Evolutionary conservation across 2,113 vertebrate species (phyloP).

Genomic region (Drymodes brunneopygia): DNA sequence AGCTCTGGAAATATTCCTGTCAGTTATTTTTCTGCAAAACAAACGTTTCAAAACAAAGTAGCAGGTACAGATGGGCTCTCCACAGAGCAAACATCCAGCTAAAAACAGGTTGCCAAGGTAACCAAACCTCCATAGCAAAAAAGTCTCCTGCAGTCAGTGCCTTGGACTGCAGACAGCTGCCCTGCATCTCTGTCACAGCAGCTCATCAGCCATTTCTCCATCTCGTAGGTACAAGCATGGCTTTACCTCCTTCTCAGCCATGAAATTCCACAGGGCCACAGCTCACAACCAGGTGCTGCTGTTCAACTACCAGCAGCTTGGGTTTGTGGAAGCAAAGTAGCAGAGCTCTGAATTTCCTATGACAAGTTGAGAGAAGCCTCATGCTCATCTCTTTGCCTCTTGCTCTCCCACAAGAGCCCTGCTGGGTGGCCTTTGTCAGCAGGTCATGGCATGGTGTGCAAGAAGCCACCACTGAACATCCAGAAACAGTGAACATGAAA

Average conservation of each 20-base stretch:
- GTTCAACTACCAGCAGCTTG: background rate
- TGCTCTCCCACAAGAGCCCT: background rate
- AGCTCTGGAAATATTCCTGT: background rate
- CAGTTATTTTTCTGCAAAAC: background rate
- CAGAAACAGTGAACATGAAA: background rate
- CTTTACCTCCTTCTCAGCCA: background rate
- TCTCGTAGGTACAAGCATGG: background rate
- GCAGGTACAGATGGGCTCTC: conserved; percentile 45
- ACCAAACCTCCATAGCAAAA: conserved; percentile 41
- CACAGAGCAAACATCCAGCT: conserved; percentile 9
- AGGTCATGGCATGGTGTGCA: accelerated
- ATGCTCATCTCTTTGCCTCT: background rate
- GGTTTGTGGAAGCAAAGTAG: background rate
- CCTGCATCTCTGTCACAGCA: background rate
- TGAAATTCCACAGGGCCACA: background rate
- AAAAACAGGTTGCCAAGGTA: conserved; percentile 66
- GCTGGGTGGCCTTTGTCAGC: background rate
- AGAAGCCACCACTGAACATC: background rate
- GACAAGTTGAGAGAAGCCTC: background rate
- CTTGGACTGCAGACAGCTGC: conserved; percentile 22
- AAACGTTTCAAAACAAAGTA: background rate
- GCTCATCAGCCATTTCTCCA: background rate
- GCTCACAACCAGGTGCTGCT: background rate
- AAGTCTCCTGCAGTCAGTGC: background rate
- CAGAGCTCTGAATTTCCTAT: background rate